Evolutionary conservation across 2,888 invertebrate genomes (phyloP), one percentile per base, ranked within the genome.

Genomic region (Eupithecia exiguata): DNA sequence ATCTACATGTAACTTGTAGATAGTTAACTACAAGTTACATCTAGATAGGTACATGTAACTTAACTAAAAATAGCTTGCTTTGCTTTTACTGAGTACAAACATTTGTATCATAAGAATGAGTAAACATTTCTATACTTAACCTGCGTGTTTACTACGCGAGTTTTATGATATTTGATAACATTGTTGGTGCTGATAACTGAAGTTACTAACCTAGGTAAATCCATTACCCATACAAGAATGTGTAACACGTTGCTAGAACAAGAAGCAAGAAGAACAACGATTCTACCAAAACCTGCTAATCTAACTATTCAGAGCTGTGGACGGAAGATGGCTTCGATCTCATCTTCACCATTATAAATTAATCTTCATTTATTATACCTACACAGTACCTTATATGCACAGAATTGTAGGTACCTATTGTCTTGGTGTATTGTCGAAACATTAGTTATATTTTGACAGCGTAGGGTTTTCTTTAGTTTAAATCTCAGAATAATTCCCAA

Each of bases 401-500:
- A 35, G 16, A 62, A 58, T 58, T n/a, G 5, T 5, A n/a, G n/a
- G n/a, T 21, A n/a, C 53, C 0, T 65, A 40, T 5, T 40, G 40
- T 66, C 67, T 75, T 75, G 72, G 75, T 73, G 73, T 73, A 73
- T 72, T 75, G 72, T 75, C 53, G 35, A 69, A 46, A 35, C 58
- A 12, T 25, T 46, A 6, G n/a, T 40, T 18, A 38, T 30, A 58
- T 16, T n/a, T n/a, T 61, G 7, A 18, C 35, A 58, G n/a, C 49
- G 25, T 58, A 14, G 25, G 25, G 12, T 58, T 58, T 58, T 58
- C 58, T 58, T 4, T 58, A 25, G 25, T 58, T 58, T 14, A 58
- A 21, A 25, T 25, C 58, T 14, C 12, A 25, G 25, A 58, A 58
- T 5, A 53, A 10, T 10, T 53, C 21, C 21, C 21, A 21, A 49